phyloP scores from a whole-genome alignment of 2,113 vertebrate genomes.

The Clupea harengus region DNA sequence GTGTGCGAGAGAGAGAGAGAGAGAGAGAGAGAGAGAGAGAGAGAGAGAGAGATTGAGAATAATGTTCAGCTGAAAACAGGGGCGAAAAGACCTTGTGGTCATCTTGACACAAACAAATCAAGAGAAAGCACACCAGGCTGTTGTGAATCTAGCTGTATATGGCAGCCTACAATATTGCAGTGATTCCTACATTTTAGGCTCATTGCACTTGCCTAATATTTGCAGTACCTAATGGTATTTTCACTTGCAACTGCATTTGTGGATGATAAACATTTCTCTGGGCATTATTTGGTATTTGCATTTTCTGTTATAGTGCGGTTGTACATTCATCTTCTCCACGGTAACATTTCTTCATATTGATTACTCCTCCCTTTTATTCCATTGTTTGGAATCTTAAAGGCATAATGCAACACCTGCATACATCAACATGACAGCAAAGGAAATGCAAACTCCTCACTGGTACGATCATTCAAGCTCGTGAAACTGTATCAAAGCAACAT shows the following conservation, averaged over 20 bases:
- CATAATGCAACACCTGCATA: background rate
- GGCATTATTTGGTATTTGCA: background rate
- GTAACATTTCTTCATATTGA: background rate
- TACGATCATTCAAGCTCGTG: background rate
- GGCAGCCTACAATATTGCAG: background rate
- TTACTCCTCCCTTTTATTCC: background rate
- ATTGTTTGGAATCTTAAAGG: background rate
- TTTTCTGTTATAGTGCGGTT: background rate
- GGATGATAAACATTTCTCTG: background rate
- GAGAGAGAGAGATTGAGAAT: background rate
- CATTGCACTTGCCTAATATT: background rate
- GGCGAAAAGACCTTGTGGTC: background rate
- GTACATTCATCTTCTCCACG: background rate
- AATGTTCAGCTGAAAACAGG: background rate
- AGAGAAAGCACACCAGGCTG: background rate
- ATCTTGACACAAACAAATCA: constrained; percentile 6
- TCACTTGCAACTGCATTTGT: background rate
- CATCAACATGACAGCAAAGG: background rate
- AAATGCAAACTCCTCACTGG: background rate
- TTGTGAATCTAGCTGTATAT: background rate
- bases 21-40: background rate
- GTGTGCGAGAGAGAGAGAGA: background rate
- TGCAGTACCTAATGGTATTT: background rate
- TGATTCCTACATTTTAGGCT: background rate
- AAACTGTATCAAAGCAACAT: background rate